Evolutionary conservation across 2,113 vertebrate species (phyloP), one percentile per base, ranked within the genome.

Genomic region (Corydoras sp.): DNA sequence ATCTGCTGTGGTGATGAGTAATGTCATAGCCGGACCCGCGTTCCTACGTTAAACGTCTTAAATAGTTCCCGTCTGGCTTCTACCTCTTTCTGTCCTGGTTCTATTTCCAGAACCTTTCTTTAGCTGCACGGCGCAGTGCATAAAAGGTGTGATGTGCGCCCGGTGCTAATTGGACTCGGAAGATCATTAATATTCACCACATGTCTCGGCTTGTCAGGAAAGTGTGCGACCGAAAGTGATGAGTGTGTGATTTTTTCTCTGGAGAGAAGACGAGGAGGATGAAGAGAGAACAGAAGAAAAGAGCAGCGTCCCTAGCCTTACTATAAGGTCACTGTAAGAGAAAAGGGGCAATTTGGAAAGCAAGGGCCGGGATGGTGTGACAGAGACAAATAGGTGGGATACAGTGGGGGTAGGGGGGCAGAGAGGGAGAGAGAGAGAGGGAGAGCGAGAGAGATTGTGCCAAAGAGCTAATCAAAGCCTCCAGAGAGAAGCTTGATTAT

Each of bases 151-250:
- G 88, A 87, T 89, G 86, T 88, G 86, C 81, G 86, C 80, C 82
- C 87, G 85, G 88, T 90, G 88, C 85, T 91, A 90, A 90, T 90
- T 90, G 88, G 87, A 83, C 80, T 84, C 78, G 58, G 83, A 86
- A 84, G 83, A 83, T 88, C 81, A 80, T 91, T 90, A 89, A 90
- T 89, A 91, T 90, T 90, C 87, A 85, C 86, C 85, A 88, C 82
- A 84, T 77, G 72, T 82, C 73, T 71, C 80, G 15, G 72, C 82
- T 87, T 84, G 77, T 87, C 87, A 87, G 83, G 85, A 89, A 84
- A 86, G 56, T 35, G 54, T 63, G 65, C 8, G 30, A 1, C 82
- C 80, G 83, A 88, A 90, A 89, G 79, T 89, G 89, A 91, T 90
- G 88, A 91, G 86, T 88, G 80, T 87, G 88, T 87, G 85, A 84